Conservation (phyloP, 2,113 vertebrate species). For the Grammomys surdaster region DNA sequence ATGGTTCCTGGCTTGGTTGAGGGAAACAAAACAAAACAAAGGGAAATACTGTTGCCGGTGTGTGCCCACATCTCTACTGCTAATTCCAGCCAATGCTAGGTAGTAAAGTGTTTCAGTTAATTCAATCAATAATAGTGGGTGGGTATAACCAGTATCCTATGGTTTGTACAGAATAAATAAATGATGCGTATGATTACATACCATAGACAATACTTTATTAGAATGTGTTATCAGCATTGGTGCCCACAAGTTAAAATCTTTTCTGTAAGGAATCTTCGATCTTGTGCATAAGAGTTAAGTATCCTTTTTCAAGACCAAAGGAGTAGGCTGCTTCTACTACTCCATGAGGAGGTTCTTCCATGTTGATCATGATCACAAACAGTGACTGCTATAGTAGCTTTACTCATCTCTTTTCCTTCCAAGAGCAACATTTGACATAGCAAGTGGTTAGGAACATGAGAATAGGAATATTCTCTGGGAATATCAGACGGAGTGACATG, state of each 20-base stretch:
- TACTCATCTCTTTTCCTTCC: neutral
- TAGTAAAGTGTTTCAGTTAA: neutral
- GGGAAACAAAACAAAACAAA: conserved; percentile 48
- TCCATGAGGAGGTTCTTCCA: neutral
- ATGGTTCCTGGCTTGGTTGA: conserved; percentile 20
- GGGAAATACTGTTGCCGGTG: neutral
- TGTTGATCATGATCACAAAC: neutral
- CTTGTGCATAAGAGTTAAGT: neutral
- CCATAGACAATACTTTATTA: neutral
- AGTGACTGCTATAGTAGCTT: neutral
- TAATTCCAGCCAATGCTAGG: neutral
- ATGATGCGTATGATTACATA: neutral
- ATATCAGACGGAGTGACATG: neutral
- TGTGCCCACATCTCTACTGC: neutral
- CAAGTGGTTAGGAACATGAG: neutral
- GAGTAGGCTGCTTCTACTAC: neutral
- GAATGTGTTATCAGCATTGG: neutral
- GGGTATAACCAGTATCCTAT: neutral
- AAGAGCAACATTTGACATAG: neutral
- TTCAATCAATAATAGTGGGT: neutral
- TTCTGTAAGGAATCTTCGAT: neutral
- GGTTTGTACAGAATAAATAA: neutral
- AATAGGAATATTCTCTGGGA: neutral
- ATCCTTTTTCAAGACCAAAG: neutral
- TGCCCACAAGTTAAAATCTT: neutral